Evolutionary conservation across 2,797 vertebrate species (phyloP).

Genomic region (Sebastes itinus): DNA sequence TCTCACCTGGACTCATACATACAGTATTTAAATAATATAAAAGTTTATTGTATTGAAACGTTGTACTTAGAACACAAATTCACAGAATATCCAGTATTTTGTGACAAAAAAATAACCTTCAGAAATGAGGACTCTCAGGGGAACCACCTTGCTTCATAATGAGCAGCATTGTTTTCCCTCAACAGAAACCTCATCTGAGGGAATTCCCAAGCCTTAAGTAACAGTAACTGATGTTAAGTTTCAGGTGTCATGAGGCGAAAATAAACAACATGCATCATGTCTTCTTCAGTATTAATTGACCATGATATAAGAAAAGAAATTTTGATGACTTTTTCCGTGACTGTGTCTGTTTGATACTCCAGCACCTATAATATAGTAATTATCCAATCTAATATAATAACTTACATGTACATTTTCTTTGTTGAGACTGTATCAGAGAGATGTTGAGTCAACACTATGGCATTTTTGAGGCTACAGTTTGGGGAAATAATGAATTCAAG

Average conservation of each 20-base stretch:
- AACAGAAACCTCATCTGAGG: constrained; percentile 29
- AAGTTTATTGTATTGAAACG: background rate
- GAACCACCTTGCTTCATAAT: background rate
- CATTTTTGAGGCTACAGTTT: background rate
- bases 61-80: background rate
- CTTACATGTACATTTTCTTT: background rate
- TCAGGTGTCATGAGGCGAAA: background rate
- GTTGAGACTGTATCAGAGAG: background rate
- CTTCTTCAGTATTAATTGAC: background rate
- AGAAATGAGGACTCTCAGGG: background rate
- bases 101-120: background rate
- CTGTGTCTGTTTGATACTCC: background rate
- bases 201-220: constrained; percentile 34
- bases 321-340: background rate
- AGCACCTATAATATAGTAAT: background rate
- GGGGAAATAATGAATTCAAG: no score
- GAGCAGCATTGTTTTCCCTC: background rate
- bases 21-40: background rate
- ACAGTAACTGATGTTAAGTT: background rate
- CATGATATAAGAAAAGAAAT: background rate
- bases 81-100: background rate
- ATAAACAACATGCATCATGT: background rate
- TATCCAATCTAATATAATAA: background rate
- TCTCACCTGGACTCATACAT: background rate
- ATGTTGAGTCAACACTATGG: background rate